A percentile compares a stretch with the other conserved stretches of the same genome.
These are phyloP conservation scores for Sparus aurata DNA, from an alignment of 2,797 vertebrate species.

Conservation along the genomic window DNA sequence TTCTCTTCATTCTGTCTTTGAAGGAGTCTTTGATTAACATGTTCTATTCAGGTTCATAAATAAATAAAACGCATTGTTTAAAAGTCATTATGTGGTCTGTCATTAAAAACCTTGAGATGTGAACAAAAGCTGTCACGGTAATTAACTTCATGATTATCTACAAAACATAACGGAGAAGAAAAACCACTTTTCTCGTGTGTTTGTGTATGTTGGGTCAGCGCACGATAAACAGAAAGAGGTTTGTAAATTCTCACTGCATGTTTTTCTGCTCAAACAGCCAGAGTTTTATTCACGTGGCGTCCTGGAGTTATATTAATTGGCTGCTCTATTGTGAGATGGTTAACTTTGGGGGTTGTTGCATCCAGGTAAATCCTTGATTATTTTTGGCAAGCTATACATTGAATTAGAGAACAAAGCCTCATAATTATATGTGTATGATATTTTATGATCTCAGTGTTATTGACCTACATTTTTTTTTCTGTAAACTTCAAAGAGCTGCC, in stretches of 20 bases:
- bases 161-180: not conserved
- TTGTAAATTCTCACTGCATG: not conserved
- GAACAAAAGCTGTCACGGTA: not conserved
- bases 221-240: not conserved
- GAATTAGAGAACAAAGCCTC: too few species aligned
- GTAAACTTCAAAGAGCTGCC: too few species aligned
- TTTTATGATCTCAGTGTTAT: too few species aligned
- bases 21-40: not conserved
- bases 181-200: too few species aligned
- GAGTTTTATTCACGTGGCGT: not conserved
- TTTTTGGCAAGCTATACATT: not conserved
- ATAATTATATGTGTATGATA: too few species aligned
- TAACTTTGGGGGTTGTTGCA: not conserved
- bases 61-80: too few species aligned
- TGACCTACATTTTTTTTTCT: too few species aligned
- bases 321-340: not conserved
- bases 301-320: not conserved
- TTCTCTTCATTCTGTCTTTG: slow-evolving; percentile 7
- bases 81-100: not conserved
- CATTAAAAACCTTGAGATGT: not conserved
- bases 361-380: not conserved
- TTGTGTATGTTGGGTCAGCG: not conserved
- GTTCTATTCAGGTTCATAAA: not conserved
- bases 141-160: slow-evolving; percentile 3
- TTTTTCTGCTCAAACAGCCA: too few species aligned